phyloP scores from a whole-genome alignment of 2,797 vertebrate species.

The Peromyscus nudipes region DNA sequence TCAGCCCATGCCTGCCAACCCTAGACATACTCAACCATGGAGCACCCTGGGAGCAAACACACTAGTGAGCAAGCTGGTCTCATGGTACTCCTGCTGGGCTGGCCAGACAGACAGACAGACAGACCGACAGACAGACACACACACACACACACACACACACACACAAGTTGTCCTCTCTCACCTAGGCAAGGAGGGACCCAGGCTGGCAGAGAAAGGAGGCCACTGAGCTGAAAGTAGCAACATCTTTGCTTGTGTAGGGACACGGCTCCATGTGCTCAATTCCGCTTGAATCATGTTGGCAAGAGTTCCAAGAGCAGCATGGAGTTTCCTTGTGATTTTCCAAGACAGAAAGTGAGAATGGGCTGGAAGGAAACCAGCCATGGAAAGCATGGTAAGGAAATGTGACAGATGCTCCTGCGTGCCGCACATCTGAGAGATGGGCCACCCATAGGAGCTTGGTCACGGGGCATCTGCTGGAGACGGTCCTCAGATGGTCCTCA shows the following conservation, averaged over 20 bases:
- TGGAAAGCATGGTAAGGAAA: constrained; percentile 7
- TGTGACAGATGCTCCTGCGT: background rate
- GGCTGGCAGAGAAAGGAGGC: constrained; percentile 38
- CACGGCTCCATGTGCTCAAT: background rate
- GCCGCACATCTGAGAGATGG: background rate
- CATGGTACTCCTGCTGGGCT: background rate
- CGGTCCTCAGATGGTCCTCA: too few species aligned
- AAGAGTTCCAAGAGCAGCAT: constrained; percentile 67
- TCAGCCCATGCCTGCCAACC: background rate
- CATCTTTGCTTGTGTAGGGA: constrained; percentile 52
- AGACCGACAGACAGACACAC: too few species aligned
- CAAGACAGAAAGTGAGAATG: constrained; percentile 81
- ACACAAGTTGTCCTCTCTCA: rapidly evolving
- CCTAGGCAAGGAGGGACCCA: background rate
- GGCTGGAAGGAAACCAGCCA: constrained; percentile 77
- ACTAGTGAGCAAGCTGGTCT: background rate
- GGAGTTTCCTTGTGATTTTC: constrained; percentile 78
- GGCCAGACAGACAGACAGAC: too few species aligned
- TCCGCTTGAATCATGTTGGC: constrained; percentile 67
- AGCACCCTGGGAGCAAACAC: background rate
- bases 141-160: background rate
- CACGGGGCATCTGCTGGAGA: rapidly evolving
- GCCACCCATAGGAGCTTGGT: rapidly evolving
- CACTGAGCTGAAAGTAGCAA: background rate
- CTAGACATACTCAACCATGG: rapidly evolving